Percentiles rank a stretch among this genome's conserved stretches.
Evolutionary conservation across 2,113 vertebrate species (phyloP).

Genomic region (Lycaon pictus): DNA sequence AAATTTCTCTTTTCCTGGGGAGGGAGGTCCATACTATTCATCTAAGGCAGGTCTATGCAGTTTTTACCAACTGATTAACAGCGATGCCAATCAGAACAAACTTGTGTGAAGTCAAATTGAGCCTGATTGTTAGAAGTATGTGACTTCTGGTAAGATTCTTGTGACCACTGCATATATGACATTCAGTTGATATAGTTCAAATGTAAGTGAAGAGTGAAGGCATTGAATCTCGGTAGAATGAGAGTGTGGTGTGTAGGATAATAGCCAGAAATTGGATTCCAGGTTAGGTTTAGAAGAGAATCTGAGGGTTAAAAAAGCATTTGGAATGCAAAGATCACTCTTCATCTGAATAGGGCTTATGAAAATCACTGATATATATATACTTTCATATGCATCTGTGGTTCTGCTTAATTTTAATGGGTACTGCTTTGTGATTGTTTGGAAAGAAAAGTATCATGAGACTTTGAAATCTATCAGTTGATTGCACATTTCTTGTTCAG

Average conservation of each 20-base stretch:
- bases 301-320: not conserved
- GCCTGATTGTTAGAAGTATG: not conserved
- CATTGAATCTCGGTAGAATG: not conserved
- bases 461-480: slow-evolving; percentile 65
- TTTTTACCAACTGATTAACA: not conserved
- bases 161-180: not conserved
- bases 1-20: not conserved
- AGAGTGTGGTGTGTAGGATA: not conserved
- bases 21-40: too few relatives aligned
- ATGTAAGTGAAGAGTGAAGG: not conserved
- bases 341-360: not conserved
- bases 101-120: not conserved
- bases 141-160: not conserved
- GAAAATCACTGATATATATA: slow-evolving; percentile 7
- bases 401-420: slow-evolving; percentile 65
- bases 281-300: not conserved
- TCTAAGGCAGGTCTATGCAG: not conserved
- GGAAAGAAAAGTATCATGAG: slow-evolving; percentile 58
- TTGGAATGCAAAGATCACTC: not conserved
- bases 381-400: slow-evolving; percentile 8
- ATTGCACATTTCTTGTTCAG: slow-evolving; percentile 66
- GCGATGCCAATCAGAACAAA: not conserved
- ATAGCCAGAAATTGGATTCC: not conserved
- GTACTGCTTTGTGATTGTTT: slow-evolving; percentile 60
- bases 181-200: not conserved